Percentiles rank a stretch among this genome's conserved stretches.
phyloP scores from a whole-genome alignment of 2,113 vertebrate genomes.

The Calypte anna region DNA sequence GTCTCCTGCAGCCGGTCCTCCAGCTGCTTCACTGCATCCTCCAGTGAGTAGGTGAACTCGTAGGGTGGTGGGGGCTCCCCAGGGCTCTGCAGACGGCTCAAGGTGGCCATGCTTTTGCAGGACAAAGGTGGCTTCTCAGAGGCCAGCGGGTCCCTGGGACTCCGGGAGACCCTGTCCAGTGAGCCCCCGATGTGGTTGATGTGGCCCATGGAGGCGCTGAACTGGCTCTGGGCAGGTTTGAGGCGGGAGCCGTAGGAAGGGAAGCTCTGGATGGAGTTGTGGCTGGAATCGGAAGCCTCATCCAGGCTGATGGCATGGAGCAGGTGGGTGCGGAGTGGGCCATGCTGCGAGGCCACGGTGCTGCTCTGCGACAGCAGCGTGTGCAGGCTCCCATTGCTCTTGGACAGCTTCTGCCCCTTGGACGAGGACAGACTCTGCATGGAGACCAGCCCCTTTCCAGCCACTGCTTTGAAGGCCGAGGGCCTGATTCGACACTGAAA shows the following conservation, averaged over 20 bases:
- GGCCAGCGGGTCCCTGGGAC: slow-evolving; percentile 74
- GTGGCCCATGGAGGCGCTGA: slow-evolving; percentile 95
- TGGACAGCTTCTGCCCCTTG: slow-evolving; percentile 88
- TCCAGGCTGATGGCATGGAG: slow-evolving; percentile 83
- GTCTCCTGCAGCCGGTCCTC: slow-evolving; percentile 89
- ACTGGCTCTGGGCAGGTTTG: slow-evolving; percentile 84
- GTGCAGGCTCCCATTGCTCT: slow-evolving; percentile 87
- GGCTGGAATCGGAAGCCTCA: slow-evolving; percentile 88
- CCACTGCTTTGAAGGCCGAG: slow-evolving; percentile 87
- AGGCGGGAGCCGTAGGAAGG: slow-evolving; percentile 86
- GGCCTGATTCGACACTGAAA: slow-evolving; percentile 88
- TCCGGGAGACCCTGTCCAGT: slow-evolving; percentile 83
- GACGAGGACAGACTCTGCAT: slow-evolving; percentile 91
- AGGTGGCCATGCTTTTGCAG: slow-evolving; percentile 86
- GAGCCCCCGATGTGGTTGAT: slow-evolving; percentile 94
- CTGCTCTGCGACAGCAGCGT: slow-evolving; percentile 81
- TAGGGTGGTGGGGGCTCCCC: slow-evolving; percentile 89
- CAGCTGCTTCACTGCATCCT: slow-evolving; percentile 88
- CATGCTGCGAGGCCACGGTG: slow-evolving; percentile 63
- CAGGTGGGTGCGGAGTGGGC: slow-evolving; percentile 73
- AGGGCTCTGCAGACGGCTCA: slow-evolving; percentile 83
- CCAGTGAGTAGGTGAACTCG: slow-evolving; percentile 88
- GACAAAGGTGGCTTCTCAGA: slow-evolving; percentile 76
- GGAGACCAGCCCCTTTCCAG: slow-evolving; percentile 90
- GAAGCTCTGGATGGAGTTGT: slow-evolving; percentile 93